phyloP scores from a whole-genome alignment of 2,888 invertebrate genomes.

The Tridacna gigas region DNA sequence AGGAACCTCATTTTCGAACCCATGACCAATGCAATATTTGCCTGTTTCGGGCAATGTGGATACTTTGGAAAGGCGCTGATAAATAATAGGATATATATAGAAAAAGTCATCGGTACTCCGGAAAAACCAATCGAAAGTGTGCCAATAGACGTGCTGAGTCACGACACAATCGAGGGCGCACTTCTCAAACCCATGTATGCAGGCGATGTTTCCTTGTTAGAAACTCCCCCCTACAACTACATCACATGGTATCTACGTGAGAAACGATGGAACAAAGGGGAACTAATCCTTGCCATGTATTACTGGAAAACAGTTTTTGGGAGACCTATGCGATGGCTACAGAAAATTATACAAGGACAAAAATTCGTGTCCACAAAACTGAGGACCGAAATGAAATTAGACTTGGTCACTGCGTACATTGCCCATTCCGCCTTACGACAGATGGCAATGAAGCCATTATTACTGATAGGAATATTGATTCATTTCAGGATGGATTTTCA shows the following conservation, averaged over 20 bases:
- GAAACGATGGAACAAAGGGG: constrained; percentile 79
- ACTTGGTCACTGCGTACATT: constrained; percentile 76
- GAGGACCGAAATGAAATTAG: constrained; percentile 75
- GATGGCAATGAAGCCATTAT: constrained; percentile 79
- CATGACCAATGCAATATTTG: constrained; percentile 76
- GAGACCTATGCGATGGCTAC: constrained; percentile 71
- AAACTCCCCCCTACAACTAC: constrained; percentile 78
- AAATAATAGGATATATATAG: constrained; percentile 77
- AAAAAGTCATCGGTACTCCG: constrained; percentile 74
- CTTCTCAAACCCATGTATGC: constrained; percentile 75
- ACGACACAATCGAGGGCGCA: constrained; percentile 80
- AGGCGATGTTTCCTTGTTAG: constrained; percentile 70
- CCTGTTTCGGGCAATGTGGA: constrained; percentile 73
- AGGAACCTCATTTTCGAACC: constrained; percentile 76
- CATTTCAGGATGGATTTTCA: constrained; percentile 69
- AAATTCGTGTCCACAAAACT: constrained; percentile 73
- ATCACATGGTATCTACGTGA: constrained; percentile 79
- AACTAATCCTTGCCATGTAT: constrained; percentile 76
- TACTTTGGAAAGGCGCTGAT: constrained; percentile 79
- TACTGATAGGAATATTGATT: constrained; percentile 73
- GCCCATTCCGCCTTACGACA: constrained; percentile 76
- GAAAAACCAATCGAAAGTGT: constrained; percentile 76
- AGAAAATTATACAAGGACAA: constrained; percentile 69
- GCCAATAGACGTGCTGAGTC: constrained; percentile 79
- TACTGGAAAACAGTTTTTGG: constrained; percentile 77